These are phyloP conservation scores for Rhorus exstirpatorius DNA, from an alignment of 2,888 invertebrate genomes.

Conservation along the genomic window DNA sequence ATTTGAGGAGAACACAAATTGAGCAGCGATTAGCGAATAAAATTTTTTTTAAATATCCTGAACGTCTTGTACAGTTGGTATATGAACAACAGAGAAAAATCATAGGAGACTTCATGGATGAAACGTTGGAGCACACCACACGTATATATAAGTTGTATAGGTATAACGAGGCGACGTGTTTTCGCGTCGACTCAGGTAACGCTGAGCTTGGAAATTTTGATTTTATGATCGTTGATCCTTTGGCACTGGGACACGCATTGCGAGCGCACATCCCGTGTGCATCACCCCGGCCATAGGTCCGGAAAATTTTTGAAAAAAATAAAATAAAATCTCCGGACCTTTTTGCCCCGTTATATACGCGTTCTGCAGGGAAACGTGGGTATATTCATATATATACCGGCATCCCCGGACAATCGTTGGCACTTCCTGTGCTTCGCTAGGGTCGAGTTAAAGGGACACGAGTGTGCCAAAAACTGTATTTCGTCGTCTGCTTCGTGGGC, in stretches of 20 bases:
- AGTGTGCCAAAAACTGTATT: constrained; percentile 11
- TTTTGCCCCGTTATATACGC: constrained; percentile 41
- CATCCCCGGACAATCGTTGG: background rate
- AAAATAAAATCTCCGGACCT: background rate
- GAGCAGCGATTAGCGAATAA: too few relatives aligned
- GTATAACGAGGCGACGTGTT: too few relatives aligned
- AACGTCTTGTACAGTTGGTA: too few relatives aligned
- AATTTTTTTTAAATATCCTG: too few relatives aligned
- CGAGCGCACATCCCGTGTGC: background rate
- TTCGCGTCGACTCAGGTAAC: background rate
- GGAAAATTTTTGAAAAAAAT: background rate
- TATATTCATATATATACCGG: constrained; percentile 26
- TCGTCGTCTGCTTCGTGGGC: constrained; percentile 15
- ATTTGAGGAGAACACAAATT: too few relatives aligned
- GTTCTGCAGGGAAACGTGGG: constrained; percentile 18
- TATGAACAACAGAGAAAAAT: too few relatives aligned
- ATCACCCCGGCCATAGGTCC: background rate
- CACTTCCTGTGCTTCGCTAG: background rate
- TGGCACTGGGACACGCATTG: background rate
- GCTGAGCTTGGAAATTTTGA: constrained; percentile 4
- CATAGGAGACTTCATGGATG: too few relatives aligned
- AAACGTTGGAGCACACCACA: too few relatives aligned
- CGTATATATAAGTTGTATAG: too few relatives aligned
- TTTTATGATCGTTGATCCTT: constrained; percentile 16
- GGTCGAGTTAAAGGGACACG: constrained; percentile 21